Evolutionary conservation across 1,140 invertebrate genomes (phyloP).

Genomic region (Paramacrobiotus metropolitanus): DNA sequence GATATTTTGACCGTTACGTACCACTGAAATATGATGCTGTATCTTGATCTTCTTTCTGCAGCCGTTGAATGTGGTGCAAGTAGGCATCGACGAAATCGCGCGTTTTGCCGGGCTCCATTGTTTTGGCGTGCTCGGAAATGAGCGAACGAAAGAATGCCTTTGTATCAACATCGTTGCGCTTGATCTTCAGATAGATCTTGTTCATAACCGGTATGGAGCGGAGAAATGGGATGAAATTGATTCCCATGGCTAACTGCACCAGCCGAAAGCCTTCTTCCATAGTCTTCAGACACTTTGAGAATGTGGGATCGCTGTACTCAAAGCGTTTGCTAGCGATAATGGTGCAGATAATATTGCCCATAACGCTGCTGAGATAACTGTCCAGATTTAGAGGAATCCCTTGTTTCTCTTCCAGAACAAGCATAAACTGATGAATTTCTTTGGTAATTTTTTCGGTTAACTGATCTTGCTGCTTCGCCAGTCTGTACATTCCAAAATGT

Average conservation of each 20-base stretch:
- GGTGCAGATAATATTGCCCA: slow-evolving; percentile 72
- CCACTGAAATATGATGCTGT: slow-evolving; percentile 21
- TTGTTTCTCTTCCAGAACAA: slow-evolving; percentile 31
- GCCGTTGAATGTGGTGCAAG: slow-evolving; percentile 53
- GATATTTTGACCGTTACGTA: slow-evolving; percentile 1
- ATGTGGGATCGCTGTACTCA: slow-evolving; percentile 42
- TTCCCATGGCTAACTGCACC: slow-evolving; percentile 37
- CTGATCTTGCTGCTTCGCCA: slow-evolving; percentile 42
- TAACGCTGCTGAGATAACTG: slow-evolving; percentile 43
- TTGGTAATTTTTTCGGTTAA: slow-evolving; percentile 61
- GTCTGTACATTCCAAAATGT: slow-evolving; percentile 64
- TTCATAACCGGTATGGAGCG: slow-evolving; percentile 48
- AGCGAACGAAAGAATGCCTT: slow-evolving; percentile 53
- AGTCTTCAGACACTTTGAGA: slow-evolving; percentile 48
- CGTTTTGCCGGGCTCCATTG: slow-evolving; percentile 44
- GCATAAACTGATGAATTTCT: slow-evolving; percentile 48
- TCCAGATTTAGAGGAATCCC: slow-evolving; percentile 41
- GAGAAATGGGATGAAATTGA: slow-evolving; percentile 41
- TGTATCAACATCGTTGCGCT: slow-evolving; percentile 52
- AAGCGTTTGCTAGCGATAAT: slow-evolving; percentile 69
- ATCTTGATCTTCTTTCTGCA: slow-evolving; percentile 41
- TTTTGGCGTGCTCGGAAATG: slow-evolving; percentile 47
- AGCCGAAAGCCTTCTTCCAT: slow-evolving; percentile 69
- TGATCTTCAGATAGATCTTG: slow-evolving; percentile 43
- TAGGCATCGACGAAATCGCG: slow-evolving; percentile 68